A percentile compares a stretch with the other conserved stretches of the same genome.
phyloP scores from a whole-genome alignment of 2,113 vertebrate species.

The Nanorana parkeri region DNA sequence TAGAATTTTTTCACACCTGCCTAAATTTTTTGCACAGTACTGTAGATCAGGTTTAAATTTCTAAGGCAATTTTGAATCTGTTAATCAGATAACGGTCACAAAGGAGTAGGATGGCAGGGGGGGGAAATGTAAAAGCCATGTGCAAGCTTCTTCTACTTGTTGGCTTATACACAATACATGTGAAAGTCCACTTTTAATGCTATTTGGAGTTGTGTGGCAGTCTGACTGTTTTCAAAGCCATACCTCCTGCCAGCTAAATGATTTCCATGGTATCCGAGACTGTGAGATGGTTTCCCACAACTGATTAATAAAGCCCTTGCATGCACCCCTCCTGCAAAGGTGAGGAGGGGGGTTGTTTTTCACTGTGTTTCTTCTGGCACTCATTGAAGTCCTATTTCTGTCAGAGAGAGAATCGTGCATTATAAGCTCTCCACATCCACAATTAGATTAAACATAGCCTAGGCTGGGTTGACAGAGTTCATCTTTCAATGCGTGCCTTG shows the following conservation, averaged over 20 bases:
- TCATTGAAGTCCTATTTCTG: slow-evolving; percentile 24
- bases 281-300: slow-evolving; percentile 20
- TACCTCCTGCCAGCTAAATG: background rate
- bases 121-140: too few species aligned
- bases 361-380: slow-evolving; percentile 27
- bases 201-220: background rate
- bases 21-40: too few species aligned
- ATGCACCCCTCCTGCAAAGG: slow-evolving; percentile 1
- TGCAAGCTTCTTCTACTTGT: too few species aligned
- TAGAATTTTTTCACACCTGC: too few species aligned
- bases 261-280: slow-evolving; percentile 19
- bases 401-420: slow-evolving; percentile 26
- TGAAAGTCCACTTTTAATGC: background rate
- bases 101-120: too few species aligned
- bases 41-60: too few species aligned
- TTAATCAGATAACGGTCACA: too few species aligned
- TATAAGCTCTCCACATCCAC: slow-evolving; percentile 29
- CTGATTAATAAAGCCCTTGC: slow-evolving; percentile 29
- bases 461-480: slow-evolving; percentile 31
- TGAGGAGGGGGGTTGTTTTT: background rate
- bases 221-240: background rate
- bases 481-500: slow-evolving; percentile 35
- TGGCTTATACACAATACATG: too few species aligned
- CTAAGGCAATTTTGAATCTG: too few species aligned
- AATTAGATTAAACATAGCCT: slow-evolving; percentile 38